Base-by-base conservation (phyloP, 1,140 invertebrate species). In the Drosophila saltans region DNA sequence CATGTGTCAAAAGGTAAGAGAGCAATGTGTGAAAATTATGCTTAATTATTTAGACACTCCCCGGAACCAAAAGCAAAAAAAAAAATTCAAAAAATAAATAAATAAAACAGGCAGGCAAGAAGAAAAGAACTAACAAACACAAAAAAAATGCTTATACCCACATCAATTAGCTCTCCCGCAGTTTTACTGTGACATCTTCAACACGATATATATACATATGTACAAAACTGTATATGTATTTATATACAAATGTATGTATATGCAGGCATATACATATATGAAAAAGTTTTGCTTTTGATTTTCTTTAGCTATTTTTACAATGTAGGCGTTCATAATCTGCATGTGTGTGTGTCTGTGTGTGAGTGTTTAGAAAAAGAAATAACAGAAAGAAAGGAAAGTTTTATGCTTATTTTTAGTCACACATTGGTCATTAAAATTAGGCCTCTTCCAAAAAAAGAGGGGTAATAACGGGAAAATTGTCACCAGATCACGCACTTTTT, bases 1-100 rank as follows among this genome's bases (percentile, higher is more conserved):
- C 84, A 89, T 88, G 84, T 86, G 83, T 86, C 83, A 89, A 83
- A 59, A 86, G 83, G 83, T 86, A 78, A 77, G 68, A 60, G 80
- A 60, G 66, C 67, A 61, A 71, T 76, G 83, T 82, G 80, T 83
- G 69, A 82, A 79, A 72, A 86, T 82, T 88, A 69, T 67, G 79
- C 66, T 78, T 71, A 71, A 80, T 66, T 78, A 62, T 61, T 65
- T 81, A 69, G 62, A 64, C 64, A 61, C 62, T 68, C 39, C 43
- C 41, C 43, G 45, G 45, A 30, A 48, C 30, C 61, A 63, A 45
- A 57, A 36, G 1, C 3, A 3, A 7, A 5, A 36, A 36, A 36
- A 36, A 36, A 36, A 36, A 36, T 1, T 1, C 2, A 30, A 3
- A 30, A 30, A 30, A 30, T 30, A 30, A 30, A 30, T 30, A 30